Evolutionary conservation across 2,888 invertebrate genomes (phyloP).

Genomic region (Anticlea derivata): DNA sequence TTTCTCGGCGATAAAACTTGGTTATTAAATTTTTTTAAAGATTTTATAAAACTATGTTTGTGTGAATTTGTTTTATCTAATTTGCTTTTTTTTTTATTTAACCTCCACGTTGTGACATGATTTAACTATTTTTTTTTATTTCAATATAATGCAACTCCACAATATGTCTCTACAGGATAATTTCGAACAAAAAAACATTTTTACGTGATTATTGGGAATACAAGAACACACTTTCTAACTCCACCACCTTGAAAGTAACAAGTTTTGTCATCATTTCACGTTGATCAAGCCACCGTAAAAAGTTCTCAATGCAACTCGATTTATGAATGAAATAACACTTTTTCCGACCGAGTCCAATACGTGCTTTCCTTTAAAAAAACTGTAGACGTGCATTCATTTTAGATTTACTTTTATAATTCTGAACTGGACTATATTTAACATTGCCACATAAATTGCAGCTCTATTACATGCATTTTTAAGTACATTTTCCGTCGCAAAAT

Average conservation of each 20-base stretch:
- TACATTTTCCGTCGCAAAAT: constrained; percentile 30
- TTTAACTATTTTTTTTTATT: too few species aligned
- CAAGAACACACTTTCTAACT: constrained; percentile 29
- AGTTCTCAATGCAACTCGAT: constrained; percentile 79
- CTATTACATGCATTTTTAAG: constrained; percentile 24
- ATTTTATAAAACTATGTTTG: too few species aligned
- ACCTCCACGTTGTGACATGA: too few species aligned
- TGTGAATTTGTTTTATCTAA: too few species aligned
- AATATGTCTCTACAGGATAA: too few species aligned
- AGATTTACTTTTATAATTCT: constrained; percentile 54
- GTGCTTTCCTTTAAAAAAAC: constrained; percentile 72
- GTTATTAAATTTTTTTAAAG: too few species aligned
- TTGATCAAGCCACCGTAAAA: constrained; percentile 68
- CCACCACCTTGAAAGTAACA: constrained; percentile 27
- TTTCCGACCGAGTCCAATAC: constrained; percentile 79
- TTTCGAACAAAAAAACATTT: too few species aligned
- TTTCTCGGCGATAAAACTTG: too few species aligned
- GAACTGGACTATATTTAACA: constrained; percentile 49
- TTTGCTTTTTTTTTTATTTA: too few species aligned
- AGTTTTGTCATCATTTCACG: constrained; percentile 79
- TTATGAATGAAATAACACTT: constrained; percentile 83
- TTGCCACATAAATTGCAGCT: constrained; percentile 31
- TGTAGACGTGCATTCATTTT: constrained; percentile 78
- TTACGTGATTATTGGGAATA: too few species aligned
- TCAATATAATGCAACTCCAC: too few species aligned